Percentiles rank a stretch among this genome's conserved stretches.
These are phyloP conservation scores for Erythrocebus patas DNA, from an alignment of 2,113 vertebrate species.

Conservation along the genomic window DNA sequence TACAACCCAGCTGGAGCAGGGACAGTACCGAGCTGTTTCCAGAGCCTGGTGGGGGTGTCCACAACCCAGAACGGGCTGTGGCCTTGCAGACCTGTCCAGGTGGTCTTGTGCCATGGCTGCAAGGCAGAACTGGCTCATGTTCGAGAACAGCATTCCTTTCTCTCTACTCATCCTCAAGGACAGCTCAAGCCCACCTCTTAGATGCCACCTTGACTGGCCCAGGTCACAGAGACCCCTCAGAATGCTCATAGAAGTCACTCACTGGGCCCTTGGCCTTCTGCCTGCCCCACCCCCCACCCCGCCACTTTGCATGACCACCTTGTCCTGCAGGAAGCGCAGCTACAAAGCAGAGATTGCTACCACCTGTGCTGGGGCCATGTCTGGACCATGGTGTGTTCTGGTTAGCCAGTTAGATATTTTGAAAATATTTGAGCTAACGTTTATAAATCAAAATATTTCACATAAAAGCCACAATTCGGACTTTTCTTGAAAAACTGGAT, in stretches of 20 bases:
- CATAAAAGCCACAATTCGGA: not conserved
- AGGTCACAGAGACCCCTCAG: not conserved
- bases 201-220: not conserved
- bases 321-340: fast-evolving
- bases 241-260: not conserved
- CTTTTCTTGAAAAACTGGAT: not conserved
- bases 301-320: not conserved
- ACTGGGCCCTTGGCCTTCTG: not conserved
- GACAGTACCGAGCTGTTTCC: not conserved
- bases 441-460: not conserved
- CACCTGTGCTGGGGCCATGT: fast-evolving
- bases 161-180: not conserved
- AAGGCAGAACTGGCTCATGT: not conserved
- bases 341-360: not conserved
- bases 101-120: not conserved
- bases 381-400: not conserved
- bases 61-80: not conserved
- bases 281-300: fast-evolving
- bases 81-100: not conserved
- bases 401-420: not conserved
- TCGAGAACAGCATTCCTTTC: not conserved
- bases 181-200: not conserved
- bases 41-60: fast-evolving
- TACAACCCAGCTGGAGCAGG: not conserved
- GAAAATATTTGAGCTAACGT: not conserved